Conservation (phyloP, 2,113 vertebrate genomes). For the Salvelinus alpinus region DNA sequence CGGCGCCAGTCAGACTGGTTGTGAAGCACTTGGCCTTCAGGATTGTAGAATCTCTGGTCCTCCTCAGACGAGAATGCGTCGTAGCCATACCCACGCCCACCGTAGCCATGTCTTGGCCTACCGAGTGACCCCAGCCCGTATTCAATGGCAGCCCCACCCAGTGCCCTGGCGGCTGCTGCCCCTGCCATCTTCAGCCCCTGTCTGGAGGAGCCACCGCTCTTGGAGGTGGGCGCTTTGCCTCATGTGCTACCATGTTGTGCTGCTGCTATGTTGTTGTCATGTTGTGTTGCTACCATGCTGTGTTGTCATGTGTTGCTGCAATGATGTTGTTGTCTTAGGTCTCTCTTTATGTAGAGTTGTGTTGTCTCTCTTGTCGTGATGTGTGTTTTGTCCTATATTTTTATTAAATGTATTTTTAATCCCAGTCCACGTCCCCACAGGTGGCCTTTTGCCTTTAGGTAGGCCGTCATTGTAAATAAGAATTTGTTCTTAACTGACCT, state of each 20-base stretch:
- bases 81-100: constrained; percentile 15
- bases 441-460: too few species aligned
- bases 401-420: too few species aligned
- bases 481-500: too few species aligned
- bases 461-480: too few species aligned
- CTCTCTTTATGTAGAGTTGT: too few species aligned
- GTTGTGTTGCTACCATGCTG: too few species aligned
- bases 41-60: constrained; percentile 28
- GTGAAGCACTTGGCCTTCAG: constrained; percentile 14
- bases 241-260: not conserved
- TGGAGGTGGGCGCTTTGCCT: constrained; percentile 38
- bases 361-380: too few species aligned
- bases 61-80: constrained; percentile 22
- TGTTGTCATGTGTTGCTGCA: too few species aligned
- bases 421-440: too few species aligned
- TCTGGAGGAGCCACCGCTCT: constrained; percentile 52
- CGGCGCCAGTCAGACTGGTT: constrained; percentile 53
- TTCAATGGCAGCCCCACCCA: constrained; percentile 71
- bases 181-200: constrained; percentile 71
- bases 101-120: constrained; percentile 47
- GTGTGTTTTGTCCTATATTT: too few species aligned
- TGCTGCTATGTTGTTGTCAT: too few species aligned
- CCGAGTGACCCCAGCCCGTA: constrained; percentile 64
- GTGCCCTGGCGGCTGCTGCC: constrained; percentile 64
- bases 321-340: too few species aligned